phyloP scores from a whole-genome alignment of 2,113 vertebrate genomes.

The Corythaeola cristata region DNA sequence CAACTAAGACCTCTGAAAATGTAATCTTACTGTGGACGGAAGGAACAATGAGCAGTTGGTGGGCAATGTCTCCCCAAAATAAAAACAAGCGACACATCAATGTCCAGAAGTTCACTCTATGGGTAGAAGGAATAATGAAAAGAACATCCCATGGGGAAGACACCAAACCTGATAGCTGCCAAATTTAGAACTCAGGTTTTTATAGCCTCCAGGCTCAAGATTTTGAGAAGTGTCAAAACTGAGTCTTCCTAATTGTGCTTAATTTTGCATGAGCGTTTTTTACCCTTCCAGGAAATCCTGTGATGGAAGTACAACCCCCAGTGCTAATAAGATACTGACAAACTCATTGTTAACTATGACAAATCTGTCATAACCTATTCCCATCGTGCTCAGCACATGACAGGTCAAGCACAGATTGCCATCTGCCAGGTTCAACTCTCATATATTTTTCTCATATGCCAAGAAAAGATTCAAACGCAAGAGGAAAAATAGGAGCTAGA shows the following conservation, averaged over 20 bases:
- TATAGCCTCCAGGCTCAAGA: not conserved
- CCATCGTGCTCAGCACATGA: not conserved
- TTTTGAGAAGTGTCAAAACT: not conserved
- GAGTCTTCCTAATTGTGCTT: not conserved
- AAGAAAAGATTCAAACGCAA: not conserved
- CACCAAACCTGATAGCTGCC: not conserved
- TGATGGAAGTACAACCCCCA: not conserved
- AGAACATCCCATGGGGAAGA: not conserved
- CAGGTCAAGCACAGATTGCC: conserved; percentile 5
- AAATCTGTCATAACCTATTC: not conserved
- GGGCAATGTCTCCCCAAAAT: not conserved
- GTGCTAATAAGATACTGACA: not conserved
- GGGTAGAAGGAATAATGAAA: not conserved
- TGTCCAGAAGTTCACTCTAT: not conserved
- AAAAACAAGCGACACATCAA: not conserved
- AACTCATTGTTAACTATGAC: not conserved
- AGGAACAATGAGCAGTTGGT: not conserved
- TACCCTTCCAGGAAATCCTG: not conserved
- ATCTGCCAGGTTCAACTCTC: not conserved
- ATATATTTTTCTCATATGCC: not conserved
- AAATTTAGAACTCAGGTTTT: not conserved
- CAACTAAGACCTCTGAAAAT: not conserved
- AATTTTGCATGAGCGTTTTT: not conserved
- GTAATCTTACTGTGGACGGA: not conserved
- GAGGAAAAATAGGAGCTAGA: not conserved